Evolutionary conservation across 2,888 invertebrate species (phyloP).

Genomic region (Chesias legatella): DNA sequence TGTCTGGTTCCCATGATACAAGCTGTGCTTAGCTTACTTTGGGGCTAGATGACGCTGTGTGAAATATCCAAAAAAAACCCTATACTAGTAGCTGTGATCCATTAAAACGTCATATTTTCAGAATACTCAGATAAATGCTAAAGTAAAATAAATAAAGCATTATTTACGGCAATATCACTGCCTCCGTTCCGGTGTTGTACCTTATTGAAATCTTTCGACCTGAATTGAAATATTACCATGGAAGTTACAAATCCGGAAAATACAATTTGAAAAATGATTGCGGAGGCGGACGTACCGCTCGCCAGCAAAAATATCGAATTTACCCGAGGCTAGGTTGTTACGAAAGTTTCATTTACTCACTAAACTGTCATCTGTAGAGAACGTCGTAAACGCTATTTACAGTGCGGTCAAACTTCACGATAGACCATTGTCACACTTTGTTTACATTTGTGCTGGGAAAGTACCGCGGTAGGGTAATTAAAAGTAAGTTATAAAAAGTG

Average conservation of each 20-base stretch:
- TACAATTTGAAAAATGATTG: slow-evolving; percentile 48
- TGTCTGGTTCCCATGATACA: too few relatives aligned
- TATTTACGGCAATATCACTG: slow-evolving; percentile 1
- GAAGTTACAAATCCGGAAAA: slow-evolving; percentile 44
- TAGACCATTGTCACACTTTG: slow-evolving; percentile 33
- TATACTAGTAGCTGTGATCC: too few relatives aligned
- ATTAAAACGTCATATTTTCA: too few relatives aligned
- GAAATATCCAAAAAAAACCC: too few relatives aligned
- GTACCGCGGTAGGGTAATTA: slow-evolving; percentile 31
- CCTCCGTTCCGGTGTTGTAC: slow-evolving; percentile 27
- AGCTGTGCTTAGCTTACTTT: too few relatives aligned
- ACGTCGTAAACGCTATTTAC: slow-evolving; percentile 39
- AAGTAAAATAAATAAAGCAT: too few relatives aligned
- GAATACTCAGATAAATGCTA: too few relatives aligned
- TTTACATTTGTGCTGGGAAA: slow-evolving; percentile 29
- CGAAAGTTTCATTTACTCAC: slow-evolving; percentile 28
- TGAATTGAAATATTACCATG: slow-evolving; percentile 46
- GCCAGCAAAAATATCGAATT: slow-evolving; percentile 42
- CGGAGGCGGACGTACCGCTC: slow-evolving; percentile 32
- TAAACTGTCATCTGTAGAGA: slow-evolving; percentile 33
- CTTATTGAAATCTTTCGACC: slow-evolving; percentile 52
- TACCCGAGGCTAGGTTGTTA: slow-evolving; percentile 27
- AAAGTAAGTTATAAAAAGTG: too few relatives aligned
- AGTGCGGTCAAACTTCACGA: slow-evolving; percentile 34
- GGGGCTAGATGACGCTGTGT: too few relatives aligned